Conservation (phyloP, 2,797 vertebrate species). For the Pteropus rufus region DNA sequence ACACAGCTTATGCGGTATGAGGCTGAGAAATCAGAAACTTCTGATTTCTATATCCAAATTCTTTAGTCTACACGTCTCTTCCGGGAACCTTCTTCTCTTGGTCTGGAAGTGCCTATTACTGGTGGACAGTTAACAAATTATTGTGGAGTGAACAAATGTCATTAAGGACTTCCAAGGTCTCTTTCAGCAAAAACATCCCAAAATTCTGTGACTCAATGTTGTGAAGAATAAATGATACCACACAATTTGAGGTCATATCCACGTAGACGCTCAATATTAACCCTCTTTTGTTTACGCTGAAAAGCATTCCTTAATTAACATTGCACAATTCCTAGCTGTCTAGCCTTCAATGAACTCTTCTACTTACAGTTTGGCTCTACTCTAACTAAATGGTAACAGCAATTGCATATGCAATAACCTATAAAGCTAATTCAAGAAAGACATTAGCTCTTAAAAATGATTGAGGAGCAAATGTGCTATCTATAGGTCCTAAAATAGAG, state of each 20-base stretch:
- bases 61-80: neutral
- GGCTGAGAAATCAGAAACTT: neutral
- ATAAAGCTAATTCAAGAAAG: neutral
- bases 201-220: neutral
- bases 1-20: accelerated
- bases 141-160: neutral
- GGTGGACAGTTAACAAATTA: neutral
- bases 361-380: neutral
- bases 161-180: neutral
- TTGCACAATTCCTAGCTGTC: too few relatives aligned
- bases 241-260: neutral
- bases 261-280: accelerated
- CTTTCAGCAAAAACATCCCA: neutral
- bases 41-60: neutral
- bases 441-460: neutral
- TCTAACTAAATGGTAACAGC: neutral
- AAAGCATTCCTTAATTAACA: neutral
- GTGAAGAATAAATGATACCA: neutral
- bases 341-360: neutral
- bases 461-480: neutral
- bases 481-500: neutral
- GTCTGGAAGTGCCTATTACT: neutral
- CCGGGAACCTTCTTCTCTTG: neutral
- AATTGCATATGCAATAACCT: neutral
- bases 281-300: neutral